Conservation (phyloP, 1,140 invertebrate species). For the Aphaenogaster rudis region DNA sequence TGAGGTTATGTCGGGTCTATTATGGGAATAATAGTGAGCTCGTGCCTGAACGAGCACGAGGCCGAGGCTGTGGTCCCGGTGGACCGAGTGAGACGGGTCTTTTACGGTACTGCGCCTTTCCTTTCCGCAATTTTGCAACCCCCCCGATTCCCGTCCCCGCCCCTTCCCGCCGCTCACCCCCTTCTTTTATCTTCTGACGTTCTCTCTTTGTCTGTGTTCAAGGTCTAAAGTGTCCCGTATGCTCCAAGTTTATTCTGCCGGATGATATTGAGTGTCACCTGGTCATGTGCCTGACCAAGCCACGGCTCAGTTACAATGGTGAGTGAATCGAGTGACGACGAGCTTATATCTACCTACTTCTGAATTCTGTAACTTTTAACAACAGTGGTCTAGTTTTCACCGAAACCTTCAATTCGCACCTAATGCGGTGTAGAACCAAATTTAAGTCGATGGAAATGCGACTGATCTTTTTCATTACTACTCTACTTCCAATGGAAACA, state of each 20-base stretch:
- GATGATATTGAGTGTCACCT: slow-evolving; percentile 99
- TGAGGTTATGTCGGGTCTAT: slow-evolving; percentile 79
- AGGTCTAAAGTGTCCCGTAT: slow-evolving; percentile 99
- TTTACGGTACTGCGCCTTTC: slow-evolving; percentile 84
- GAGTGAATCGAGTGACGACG: slow-evolving; percentile 79
- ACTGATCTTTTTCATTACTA: too few relatives aligned
- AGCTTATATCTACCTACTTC: neutral
- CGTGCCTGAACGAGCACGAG: slow-evolving; percentile 90
- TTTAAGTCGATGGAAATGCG: too few relatives aligned
- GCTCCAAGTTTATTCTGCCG: slow-evolving; percentile 98
- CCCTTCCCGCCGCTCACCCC: too few relatives aligned
- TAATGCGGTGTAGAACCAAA: too few relatives aligned
- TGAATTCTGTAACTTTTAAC: too few relatives aligned
- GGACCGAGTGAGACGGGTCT: slow-evolving; percentile 84
- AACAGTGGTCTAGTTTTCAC: too few relatives aligned
- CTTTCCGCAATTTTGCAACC: neutral
- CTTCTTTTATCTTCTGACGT: neutral
- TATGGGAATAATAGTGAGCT: slow-evolving; percentile 93
- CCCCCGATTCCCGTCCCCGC: neutral
- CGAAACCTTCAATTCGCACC: too few relatives aligned
- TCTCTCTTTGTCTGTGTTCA: slow-evolving; percentile 83
- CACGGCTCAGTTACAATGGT: slow-evolving; percentile 99
- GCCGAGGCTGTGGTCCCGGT: slow-evolving; percentile 85
- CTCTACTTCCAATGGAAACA: too few relatives aligned
- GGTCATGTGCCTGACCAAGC: slow-evolving; percentile 99